These are phyloP conservation scores for Pseudotriccus pelzelni DNA, from an alignment of 2,797 vertebrate genomes.

Conservation along the genomic window DNA sequence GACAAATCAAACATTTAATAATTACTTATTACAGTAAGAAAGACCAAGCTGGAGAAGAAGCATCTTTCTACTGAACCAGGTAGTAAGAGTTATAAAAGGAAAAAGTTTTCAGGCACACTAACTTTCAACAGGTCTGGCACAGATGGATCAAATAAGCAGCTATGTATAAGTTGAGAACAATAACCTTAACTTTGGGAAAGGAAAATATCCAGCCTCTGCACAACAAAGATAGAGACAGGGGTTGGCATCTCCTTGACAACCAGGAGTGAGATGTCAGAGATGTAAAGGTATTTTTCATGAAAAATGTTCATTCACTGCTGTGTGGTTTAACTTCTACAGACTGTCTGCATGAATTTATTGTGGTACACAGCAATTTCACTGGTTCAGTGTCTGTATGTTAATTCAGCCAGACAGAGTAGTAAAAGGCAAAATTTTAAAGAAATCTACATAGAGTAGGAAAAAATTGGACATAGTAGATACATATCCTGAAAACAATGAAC, in stretches of 20 bases:
- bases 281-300: background rate
- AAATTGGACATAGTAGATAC: background rate
- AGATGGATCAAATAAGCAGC: background rate
- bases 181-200: background rate
- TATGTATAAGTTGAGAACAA: background rate
- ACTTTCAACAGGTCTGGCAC: background rate
- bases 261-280: background rate
- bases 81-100: background rate
- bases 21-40: background rate
- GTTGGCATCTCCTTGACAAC: background rate
- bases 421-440: background rate
- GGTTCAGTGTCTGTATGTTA: background rate
- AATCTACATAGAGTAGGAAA: background rate
- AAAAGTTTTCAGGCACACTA: background rate
- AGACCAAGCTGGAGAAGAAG: background rate
- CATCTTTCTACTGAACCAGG: background rate
- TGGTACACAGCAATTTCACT: background rate
- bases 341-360: background rate
- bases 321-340: background rate
- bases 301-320: background rate
- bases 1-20: background rate
- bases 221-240: background rate
- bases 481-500: background rate
- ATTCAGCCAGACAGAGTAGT: background rate
- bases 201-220: background rate